Evolutionary conservation across 2,113 vertebrate species (phyloP), one percentile per base, ranked within the genome.

Genomic region (Puffinus mauretanicus): DNA sequence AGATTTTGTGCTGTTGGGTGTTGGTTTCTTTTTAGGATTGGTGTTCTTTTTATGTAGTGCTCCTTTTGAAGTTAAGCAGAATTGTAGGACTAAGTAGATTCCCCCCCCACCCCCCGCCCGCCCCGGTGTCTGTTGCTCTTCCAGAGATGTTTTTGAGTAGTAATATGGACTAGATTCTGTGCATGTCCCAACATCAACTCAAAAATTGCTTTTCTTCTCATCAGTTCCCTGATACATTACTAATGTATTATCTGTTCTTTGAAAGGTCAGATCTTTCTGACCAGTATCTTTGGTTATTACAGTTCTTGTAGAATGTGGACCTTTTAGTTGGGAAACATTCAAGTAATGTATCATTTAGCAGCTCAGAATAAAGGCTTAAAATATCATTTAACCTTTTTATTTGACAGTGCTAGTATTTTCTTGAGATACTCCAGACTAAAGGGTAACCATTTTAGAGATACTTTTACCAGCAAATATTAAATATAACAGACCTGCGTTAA

Each of bases 251-350:
- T 13, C 49, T 77, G 19, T 82, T 94, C 58, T 79, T 91, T 76
- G 65, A 91, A 91, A 96, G 90, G 84, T 94, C 91, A 82, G 16
- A 52, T 78, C 30, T 82, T 91, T 88, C 71, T 90, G 51, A 88
- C 79, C 1, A 1, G 5, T 83, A 25, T 83, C 67, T 90, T 86
- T 51, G 38, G 22, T 93, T 90, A 75, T 94, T 90, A 86, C 46
- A 66, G 18, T 70, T 92, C 67, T 77, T 86, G 51, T 65, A 67
- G 44, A 77, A 73, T 29, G 49, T 88, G 60, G 64, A 78, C 67
- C 24, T 88, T 88, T 78, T 64, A 66, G 60, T 64, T 66, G 42
- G 30, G 85, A 92, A 93, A 49, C 26, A 42, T 61, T 72, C n/a
- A 38, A 62, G n/a, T 83, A 88, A 88, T 75, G 57, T 79, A 49